phyloP scores from a whole-genome alignment of 2,113 vertebrate genomes.

The Dicentrarchus labrax region DNA sequence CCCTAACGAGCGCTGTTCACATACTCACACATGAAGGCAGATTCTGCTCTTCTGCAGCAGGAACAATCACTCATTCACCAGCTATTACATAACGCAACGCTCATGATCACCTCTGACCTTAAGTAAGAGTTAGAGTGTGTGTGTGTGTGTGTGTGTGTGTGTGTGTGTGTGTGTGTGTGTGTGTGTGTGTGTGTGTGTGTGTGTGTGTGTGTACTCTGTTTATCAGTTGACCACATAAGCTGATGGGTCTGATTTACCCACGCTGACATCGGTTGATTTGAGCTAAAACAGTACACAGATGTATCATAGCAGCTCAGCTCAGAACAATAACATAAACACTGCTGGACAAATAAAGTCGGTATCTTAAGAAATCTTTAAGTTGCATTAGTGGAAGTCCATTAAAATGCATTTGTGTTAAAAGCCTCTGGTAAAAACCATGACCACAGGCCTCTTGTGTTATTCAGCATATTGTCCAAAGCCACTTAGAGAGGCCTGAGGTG shows the following conservation, averaged over 20 bases:
- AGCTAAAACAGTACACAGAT: not conserved
- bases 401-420: not conserved
- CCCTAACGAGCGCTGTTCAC: slow-evolving; percentile 54
- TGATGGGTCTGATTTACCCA: not conserved
- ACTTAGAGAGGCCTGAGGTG: not conserved
- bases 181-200: not conserved
- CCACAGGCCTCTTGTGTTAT: not conserved
- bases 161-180: slow-evolving; percentile 14
- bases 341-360: not conserved
- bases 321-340: not conserved
- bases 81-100: slow-evolving; percentile 39
- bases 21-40: slow-evolving; percentile 8
- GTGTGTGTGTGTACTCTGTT: not conserved
- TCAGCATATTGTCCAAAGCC: slow-evolving; percentile 23
- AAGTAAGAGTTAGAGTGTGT: too few species aligned
- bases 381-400: not conserved
- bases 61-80: slow-evolving; percentile 58
- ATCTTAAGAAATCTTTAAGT: not conserved
- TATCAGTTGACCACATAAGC: not conserved
- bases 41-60: not conserved
- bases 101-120: slow-evolving; percentile 27
- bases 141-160: slow-evolving; percentile 10
- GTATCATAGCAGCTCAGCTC: not conserved
- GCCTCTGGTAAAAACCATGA: not conserved
- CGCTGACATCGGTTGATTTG: not conserved